These are phyloP conservation scores for Trichogramma dendrolimi DNA, from an alignment of 2,888 invertebrate genomes.

Conservation along the genomic window DNA sequence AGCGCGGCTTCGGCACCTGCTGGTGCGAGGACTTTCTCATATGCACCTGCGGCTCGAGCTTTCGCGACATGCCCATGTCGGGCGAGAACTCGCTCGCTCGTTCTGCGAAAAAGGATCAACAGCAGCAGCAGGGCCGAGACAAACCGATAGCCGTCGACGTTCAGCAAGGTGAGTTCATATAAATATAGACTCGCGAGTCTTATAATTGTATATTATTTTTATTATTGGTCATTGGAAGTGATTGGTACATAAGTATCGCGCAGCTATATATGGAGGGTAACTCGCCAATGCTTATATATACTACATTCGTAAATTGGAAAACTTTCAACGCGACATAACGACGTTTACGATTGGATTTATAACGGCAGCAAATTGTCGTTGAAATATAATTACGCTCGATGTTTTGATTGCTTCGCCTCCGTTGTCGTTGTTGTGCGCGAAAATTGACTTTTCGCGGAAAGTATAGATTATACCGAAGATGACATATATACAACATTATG, in stretches of 20 bases:
- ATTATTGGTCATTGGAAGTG: too few relatives aligned
- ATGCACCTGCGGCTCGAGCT: slow-evolving; percentile 52
- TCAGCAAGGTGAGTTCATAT: slow-evolving; percentile 39
- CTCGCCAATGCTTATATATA: too few relatives aligned
- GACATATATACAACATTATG: not conserved
- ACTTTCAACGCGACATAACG: too few relatives aligned
- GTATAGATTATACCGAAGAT: not conserved
- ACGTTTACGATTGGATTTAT: too few relatives aligned
- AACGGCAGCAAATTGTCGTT: too few relatives aligned
- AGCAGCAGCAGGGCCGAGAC: slow-evolving; percentile 30
- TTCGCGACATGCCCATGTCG: slow-evolving; percentile 24
- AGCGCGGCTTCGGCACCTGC: slow-evolving; percentile 54
- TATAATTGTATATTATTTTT: too few relatives aligned
- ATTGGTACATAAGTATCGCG: too few relatives aligned
- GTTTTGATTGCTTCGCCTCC: too few relatives aligned
- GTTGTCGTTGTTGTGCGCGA: not conserved
- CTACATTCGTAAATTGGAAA: too few relatives aligned
- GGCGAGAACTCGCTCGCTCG: slow-evolving; percentile 25
- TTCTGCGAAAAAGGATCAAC: slow-evolving; percentile 30
- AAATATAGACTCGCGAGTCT: not conserved
- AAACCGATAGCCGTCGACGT: slow-evolving; percentile 34
- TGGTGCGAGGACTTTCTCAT: slow-evolving; percentile 51
- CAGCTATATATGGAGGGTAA: too few relatives aligned
- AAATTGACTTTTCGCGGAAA: not conserved
- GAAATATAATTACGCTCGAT: too few relatives aligned